These are phyloP conservation scores for Sycophaga agraensis DNA, from an alignment of 1,140 invertebrate species.

Conservation along the genomic window DNA sequence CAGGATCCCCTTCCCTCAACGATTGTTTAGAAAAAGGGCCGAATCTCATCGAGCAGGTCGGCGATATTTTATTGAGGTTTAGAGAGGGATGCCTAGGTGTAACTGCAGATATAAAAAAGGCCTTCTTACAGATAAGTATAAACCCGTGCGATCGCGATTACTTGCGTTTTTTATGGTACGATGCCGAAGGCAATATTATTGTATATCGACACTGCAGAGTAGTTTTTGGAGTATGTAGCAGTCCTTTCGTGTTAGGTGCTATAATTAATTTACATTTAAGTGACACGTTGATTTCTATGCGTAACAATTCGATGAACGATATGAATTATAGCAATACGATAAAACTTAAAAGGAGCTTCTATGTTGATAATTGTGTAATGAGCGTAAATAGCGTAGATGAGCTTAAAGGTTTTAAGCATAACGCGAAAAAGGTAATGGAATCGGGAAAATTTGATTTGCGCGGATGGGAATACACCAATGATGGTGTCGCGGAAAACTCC, in stretches of 20 bases:
- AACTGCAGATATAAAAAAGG: slow-evolving; percentile 48
- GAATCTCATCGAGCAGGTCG: slow-evolving; percentile 47
- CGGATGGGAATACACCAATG: no score
- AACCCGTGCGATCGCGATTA: slow-evolving; percentile 38
- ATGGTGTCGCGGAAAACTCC: no score
- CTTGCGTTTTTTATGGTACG: slow-evolving; percentile 42
- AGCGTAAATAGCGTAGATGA: no score
- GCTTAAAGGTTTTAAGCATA: background rate
- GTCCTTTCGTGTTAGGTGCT: slow-evolving; percentile 38
- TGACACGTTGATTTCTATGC: background rate
- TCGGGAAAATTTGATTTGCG: no score
- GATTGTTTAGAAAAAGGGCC: no score
- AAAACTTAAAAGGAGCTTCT: no score
- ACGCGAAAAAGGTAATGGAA: background rate
- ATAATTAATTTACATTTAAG: slow-evolving; percentile 3
- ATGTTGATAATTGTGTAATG: no score
- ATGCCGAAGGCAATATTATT: slow-evolving; percentile 24
- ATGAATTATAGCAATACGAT: no score
- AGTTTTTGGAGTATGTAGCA: slow-evolving; percentile 47
- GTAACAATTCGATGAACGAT: no score
- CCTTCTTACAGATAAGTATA: no score
- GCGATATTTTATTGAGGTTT: slow-evolving; percentile 44
- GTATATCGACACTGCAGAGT: slow-evolving; percentile 37
- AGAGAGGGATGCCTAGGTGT: slow-evolving; percentile 41
- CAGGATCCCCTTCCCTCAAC: no score